Evolutionary conservation across 2,797 vertebrate genomes (phyloP), one percentile per base, ranked within the genome.

Genomic region (Somateria mollissima): DNA sequence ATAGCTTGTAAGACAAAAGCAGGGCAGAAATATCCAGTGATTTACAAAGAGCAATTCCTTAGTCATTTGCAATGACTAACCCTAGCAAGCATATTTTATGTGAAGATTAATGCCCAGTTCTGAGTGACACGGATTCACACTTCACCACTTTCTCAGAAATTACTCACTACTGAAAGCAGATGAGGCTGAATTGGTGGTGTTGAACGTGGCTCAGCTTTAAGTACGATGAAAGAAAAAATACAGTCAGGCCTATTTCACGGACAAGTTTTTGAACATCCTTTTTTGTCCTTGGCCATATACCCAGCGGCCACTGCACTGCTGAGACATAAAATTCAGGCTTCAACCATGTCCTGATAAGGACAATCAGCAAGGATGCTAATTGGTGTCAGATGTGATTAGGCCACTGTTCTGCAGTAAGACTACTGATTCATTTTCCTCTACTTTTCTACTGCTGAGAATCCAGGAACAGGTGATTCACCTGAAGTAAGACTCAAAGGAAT

Each of bases 361-460:
- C 60, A 43, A 92, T 88, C 84, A 96, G 66, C 60, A 73, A 76
- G 47, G 66, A 84, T 73, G 43, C 60, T 92, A 92, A 97, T 61
- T 90, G 76, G 62, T 82, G 90, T 90, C 87, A 90, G 85, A 71
- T 76, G 56, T 84, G 89, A 94, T 94, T 94, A 92, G 82, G 67
- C 32, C 49, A 91, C 64, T 64, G 19, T 74, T 88, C 83, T 92
- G 36, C 75, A 94, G 60, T 83, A 93, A 37, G 8, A 62, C 20
- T 49, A 54, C 80, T 64, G 65, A 84, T 84, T 84, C 70, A 32
- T 79, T 89, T 84, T 91, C 24, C 32, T 87, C 62, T 78, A 4
- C 65, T 76, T 39, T 54, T 89, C 79, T 36, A 37, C 39, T 71
- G 49, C 65, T 71, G 85, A 84, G 81, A 84, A 82, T 51, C 34